phyloP scores from a whole-genome alignment of 1,140 invertebrate species.

The Lordiphosa mommai region DNA sequence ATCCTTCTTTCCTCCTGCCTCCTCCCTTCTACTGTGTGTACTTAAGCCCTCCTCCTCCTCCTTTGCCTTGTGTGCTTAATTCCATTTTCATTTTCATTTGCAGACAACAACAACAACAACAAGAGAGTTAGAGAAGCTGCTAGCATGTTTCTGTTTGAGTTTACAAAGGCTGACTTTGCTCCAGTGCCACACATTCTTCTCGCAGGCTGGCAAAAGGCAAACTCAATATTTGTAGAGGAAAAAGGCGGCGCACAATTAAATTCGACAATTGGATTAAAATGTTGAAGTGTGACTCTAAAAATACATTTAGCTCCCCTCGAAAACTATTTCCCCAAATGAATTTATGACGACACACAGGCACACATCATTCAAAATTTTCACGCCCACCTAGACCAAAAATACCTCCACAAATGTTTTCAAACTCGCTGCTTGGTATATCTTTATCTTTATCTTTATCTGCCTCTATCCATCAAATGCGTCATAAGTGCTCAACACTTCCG shows the following conservation, averaged over 20 bases:
- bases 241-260: constrained; percentile 16
- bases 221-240: neutral
- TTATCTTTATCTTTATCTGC: constrained; percentile 7
- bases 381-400: too few relatives aligned
- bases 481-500: constrained; percentile 39
- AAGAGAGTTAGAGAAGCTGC: neutral
- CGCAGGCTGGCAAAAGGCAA: constrained; percentile 34
- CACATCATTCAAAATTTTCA: too few relatives aligned
- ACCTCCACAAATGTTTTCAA: too few relatives aligned
- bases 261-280: neutral
- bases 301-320: too few relatives aligned
- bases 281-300: too few relatives aligned
- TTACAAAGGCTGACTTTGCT: constrained; percentile 20
- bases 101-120: constrained; percentile 19
- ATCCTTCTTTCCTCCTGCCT: neutral
- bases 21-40: constrained; percentile 3
- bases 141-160: constrained; percentile 44
- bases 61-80: constrained; percentile 53
- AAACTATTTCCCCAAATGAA: too few relatives aligned
- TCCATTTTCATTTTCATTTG: constrained; percentile 69
- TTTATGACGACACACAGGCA: too few relatives aligned
- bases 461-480: constrained; percentile 39
- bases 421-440: neutral
- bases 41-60: constrained; percentile 8
- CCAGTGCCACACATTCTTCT: constrained; percentile 22